These are phyloP conservation scores for Forficula auricularia DNA, from an alignment of 1,140 invertebrate species.

Conservation along the genomic window DNA sequence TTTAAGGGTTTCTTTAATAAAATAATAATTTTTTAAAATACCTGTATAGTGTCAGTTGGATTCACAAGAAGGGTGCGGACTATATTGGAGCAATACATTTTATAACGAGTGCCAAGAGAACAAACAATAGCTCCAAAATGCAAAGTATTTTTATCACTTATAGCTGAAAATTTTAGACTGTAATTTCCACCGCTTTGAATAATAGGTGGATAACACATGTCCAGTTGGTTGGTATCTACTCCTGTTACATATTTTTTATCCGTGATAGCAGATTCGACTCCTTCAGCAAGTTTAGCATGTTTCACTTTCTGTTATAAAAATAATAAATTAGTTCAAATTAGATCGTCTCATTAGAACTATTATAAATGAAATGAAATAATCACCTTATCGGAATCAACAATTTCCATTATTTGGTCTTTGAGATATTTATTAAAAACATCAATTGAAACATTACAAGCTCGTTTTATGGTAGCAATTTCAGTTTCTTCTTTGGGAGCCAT, in stretches of 20 bases:
- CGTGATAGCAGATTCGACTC: conserved; percentile 73
- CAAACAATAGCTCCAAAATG: conserved; percentile 96
- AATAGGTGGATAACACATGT: conserved; percentile 96
- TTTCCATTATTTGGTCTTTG: conserved; percentile 95
- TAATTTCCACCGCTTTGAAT: conserved; percentile 97
- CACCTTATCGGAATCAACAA: conserved; percentile 92
- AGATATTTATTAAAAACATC: conserved; percentile 94
- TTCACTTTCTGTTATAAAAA: conserved; percentile 62
- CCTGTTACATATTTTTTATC: conserved; percentile 90
- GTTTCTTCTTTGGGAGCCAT: conserved; percentile 91
- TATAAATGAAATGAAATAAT: conserved; percentile 8
- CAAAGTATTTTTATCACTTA: conserved; percentile 81
- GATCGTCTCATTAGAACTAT: conserved; percentile 5
- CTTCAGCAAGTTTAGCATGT: conserved; percentile 86
- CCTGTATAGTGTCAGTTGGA: conserved; percentile 57
- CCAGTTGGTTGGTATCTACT: conserved; percentile 71
- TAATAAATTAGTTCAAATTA: conserved; percentile 2
- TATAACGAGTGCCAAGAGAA: conserved; percentile 84
- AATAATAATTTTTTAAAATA: conserved; percentile 24
- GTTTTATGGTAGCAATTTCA: conserved; percentile 84
- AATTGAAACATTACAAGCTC: conserved; percentile 79
- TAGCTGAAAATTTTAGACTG: conserved; percentile 88
- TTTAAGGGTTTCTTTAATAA: neutral
- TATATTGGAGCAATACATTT: conserved; percentile 97
- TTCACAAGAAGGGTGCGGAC: conserved; percentile 94